phyloP scores from a whole-genome alignment of 2,888 invertebrate species.

The Hoplodrina blanda region DNA sequence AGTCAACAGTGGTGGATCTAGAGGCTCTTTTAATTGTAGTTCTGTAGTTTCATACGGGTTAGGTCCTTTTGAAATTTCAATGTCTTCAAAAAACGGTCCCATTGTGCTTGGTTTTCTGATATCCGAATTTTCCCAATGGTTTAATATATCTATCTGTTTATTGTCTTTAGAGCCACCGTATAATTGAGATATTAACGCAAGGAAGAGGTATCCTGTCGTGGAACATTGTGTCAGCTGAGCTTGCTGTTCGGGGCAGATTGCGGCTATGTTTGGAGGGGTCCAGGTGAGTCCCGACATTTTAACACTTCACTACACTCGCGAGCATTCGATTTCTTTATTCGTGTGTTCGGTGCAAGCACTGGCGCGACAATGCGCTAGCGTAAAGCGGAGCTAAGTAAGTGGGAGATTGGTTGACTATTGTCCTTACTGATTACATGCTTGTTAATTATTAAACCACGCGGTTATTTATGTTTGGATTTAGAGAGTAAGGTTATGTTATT shows the following conservation, averaged over 20 bases:
- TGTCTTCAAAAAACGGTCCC: constrained; percentile 14
- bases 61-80: constrained; percentile 52
- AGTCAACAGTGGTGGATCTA: constrained; percentile 53
- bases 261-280: constrained; percentile 90
- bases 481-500: constrained; percentile 49
- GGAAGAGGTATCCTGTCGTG: constrained; percentile 90
- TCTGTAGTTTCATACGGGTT: constrained; percentile 46
- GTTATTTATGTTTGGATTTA: constrained; percentile 37
- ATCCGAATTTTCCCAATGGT: constrained; percentile 35
- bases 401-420: constrained; percentile 48
- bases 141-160: constrained; percentile 32
- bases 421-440: constrained; percentile 51
- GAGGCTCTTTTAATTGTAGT: constrained; percentile 35
- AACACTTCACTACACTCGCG: constrained; percentile 61
- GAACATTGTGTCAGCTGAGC: constrained; percentile 91
- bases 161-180: constrained; percentile 88
- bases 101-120: constrained; percentile 7
- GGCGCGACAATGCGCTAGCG: constrained; percentile 47
- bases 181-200: constrained; percentile 90
- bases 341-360: constrained; percentile 55
- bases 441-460: constrained; percentile 30
- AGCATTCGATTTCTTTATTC: constrained; percentile 38
- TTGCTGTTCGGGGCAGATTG: constrained; percentile 88
- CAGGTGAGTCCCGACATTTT: constrained; percentile 80
- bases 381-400: constrained; percentile 37